These are phyloP conservation scores for Biston stratarius DNA, from an alignment of 2,888 invertebrate genomes.

Conservation along the genomic window DNA sequence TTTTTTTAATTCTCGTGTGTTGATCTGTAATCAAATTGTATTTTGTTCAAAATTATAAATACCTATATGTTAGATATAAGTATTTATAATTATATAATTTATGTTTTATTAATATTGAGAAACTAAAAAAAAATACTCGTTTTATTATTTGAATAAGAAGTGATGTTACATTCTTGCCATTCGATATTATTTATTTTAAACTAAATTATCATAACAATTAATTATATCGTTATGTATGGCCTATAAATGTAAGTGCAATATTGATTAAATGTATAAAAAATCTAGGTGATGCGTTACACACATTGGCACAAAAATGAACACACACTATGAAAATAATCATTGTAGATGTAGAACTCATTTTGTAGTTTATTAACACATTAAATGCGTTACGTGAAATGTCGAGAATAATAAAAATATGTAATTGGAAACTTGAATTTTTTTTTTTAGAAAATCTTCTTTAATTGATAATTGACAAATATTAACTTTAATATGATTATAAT, in stretches of 20 bases:
- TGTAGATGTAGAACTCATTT: slow-evolving; percentile 26
- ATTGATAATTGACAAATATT: slow-evolving; percentile 15
- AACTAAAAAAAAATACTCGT: slow-evolving; percentile 56
- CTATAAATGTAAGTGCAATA: slow-evolving; percentile 66
- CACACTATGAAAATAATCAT: slow-evolving; percentile 37
- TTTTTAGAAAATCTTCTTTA: slow-evolving; percentile 3
- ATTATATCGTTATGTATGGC: slow-evolving; percentile 49
- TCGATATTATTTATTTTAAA: slow-evolving; percentile 50
- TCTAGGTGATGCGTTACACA: slow-evolving; percentile 36
- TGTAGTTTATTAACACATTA: slow-evolving; percentile 29
- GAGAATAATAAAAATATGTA: slow-evolving; percentile 11
- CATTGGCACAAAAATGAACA: slow-evolving; percentile 54
- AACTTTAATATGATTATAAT: slow-evolving; percentile 1
- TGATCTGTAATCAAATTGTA: too few relatives aligned
- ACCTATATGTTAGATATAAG: too few relatives aligned
- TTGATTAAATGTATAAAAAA: slow-evolving; percentile 43
- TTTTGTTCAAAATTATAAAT: too few relatives aligned
- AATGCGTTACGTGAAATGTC: slow-evolving; percentile 18
- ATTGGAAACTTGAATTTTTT: not conserved
- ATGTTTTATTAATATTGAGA: not conserved
- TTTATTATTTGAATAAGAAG: slow-evolving; percentile 43
- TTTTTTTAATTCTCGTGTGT: too few relatives aligned
- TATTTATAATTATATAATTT: too few relatives aligned
- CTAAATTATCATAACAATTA: slow-evolving; percentile 36
- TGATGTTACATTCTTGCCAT: slow-evolving; percentile 45